phyloP scores from a whole-genome alignment of 2,888 invertebrate species.

The Tortrix viridana region DNA sequence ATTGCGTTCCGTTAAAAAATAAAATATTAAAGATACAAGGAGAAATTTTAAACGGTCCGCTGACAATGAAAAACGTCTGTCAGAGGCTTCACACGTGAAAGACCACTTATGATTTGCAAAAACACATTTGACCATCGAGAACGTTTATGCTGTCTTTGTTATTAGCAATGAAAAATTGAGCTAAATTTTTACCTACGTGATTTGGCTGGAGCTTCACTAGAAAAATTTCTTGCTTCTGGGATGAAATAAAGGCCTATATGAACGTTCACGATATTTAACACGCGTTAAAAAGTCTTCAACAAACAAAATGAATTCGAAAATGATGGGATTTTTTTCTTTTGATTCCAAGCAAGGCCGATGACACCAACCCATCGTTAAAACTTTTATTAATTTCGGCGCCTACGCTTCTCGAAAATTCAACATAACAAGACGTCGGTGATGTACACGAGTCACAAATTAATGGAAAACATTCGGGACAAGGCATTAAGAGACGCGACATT shows the following conservation, averaged over 20 bases:
- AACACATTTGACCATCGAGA: slow-evolving; percentile 57
- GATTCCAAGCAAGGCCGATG: slow-evolving; percentile 9
- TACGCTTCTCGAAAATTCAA: slow-evolving; percentile 4
- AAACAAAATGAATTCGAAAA: background rate
- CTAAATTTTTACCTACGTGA: background rate
- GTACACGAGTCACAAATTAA: slow-evolving; percentile 70
- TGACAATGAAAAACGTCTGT: slow-evolving; percentile 69
- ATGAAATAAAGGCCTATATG: background rate
- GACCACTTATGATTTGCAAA: slow-evolving; percentile 66
- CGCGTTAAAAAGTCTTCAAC: no score
- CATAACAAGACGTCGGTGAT: slow-evolving; percentile 38
- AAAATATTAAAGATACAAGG: slow-evolving; percentile 46
- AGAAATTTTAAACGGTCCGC: slow-evolving; percentile 57
- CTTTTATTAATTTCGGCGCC: slow-evolving; percentile 1
- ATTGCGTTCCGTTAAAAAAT: slow-evolving; percentile 36
- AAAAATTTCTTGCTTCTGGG: background rate
- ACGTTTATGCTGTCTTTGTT: slow-evolving; percentile 31
- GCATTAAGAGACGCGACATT: slow-evolving; percentile 76
- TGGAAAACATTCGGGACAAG: slow-evolving; percentile 70
- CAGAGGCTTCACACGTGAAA: slow-evolving; percentile 69
- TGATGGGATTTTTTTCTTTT: background rate
- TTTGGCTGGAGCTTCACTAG: background rate
- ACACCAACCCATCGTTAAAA: background rate
- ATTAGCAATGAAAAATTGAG: background rate
- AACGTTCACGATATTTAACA: no score